phyloP scores from a whole-genome alignment of 2,888 invertebrate genomes.

The Sthenelais limicola region DNA sequence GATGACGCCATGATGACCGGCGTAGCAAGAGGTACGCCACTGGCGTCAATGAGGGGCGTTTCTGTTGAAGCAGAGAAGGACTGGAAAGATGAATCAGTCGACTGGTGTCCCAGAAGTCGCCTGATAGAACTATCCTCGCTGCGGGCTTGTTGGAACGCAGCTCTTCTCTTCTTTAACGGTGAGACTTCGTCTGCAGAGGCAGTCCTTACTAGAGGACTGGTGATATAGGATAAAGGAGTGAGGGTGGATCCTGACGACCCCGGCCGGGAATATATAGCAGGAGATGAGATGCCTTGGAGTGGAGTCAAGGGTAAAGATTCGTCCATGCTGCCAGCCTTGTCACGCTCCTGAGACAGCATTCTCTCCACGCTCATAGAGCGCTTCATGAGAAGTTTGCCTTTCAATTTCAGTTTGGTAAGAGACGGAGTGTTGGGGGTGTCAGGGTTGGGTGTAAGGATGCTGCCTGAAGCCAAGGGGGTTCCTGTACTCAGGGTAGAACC shows the following conservation, averaged over 20 bases:
- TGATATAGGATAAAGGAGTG: constrained; percentile 8
- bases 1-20: not conserved
- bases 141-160: constrained; percentile 6
- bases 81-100: not conserved
- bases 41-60: not conserved
- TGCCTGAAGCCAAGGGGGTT: no score
- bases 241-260: constrained; percentile 17
- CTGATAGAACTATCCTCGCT: constrained; percentile 32
- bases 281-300: constrained; percentile 19
- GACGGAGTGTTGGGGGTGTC: constrained; percentile 41
- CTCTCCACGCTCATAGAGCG: constrained; percentile 67
- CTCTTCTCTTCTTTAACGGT: constrained; percentile 47
- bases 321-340: not conserved
- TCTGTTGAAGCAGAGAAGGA: constrained; percentile 28
- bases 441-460: constrained; percentile 6
- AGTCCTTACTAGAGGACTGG: constrained; percentile 25
- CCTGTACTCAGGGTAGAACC: no score
- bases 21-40: not conserved
- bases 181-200: constrained; percentile 42
- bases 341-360: constrained; percentile 48
- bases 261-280: constrained; percentile 3
- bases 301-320: not conserved
- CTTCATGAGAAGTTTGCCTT: constrained; percentile 69
- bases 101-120: constrained; percentile 5
- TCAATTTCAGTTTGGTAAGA: constrained; percentile 55